Percentiles rank a stretch among this genome's conserved stretches.
These are phyloP conservation scores for Callosobruchus maculatus DNA, from an alignment of 2,888 invertebrate species.

Conservation along the genomic window DNA sequence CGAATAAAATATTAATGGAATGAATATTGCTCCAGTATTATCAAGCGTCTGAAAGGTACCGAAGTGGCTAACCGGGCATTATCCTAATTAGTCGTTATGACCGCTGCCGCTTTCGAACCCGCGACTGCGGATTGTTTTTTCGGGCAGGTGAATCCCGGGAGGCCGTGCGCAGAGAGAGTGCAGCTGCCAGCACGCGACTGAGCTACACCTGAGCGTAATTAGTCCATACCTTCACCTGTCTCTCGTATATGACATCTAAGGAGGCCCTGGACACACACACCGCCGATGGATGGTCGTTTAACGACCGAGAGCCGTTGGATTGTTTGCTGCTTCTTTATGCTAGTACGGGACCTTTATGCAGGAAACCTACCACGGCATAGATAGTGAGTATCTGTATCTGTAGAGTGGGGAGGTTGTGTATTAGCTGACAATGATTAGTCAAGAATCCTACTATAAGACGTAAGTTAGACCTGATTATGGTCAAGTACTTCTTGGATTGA, in stretches of 20 bases:
- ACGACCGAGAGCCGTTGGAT: not conserved
- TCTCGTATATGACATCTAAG: slow-evolving; percentile 35
- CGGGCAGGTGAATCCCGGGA: slow-evolving; percentile 41
- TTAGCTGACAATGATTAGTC: too few relatives aligned
- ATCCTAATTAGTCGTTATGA: slow-evolving; percentile 14
- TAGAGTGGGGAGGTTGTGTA: too few relatives aligned
- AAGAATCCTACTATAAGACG: too few relatives aligned
- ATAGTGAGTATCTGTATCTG: too few relatives aligned
- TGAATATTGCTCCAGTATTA: not conserved
- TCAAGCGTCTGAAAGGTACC: not conserved
- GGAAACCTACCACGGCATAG: too few relatives aligned
- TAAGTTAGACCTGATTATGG: too few relatives aligned
- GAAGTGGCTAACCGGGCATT: not conserved
- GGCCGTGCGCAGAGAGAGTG: slow-evolving; percentile 2
- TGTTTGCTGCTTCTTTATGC: not conserved
- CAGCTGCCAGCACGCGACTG: slow-evolving; percentile 48
- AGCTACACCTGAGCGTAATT: slow-evolving; percentile 46
- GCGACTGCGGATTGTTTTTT: slow-evolving; percentile 33
- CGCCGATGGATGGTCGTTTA: not conserved
- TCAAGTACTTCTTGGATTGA: too few relatives aligned
- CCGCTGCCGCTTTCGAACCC: slow-evolving; percentile 13
- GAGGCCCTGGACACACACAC: slow-evolving; percentile 4
- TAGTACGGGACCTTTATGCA: not conserved
- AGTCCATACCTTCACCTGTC: slow-evolving; percentile 45
- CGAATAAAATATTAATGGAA: too few relatives aligned